Evolutionary conservation across 2,797 vertebrate species (phyloP), one percentile per base, ranked within the genome.

Genomic region (Australoheros facetus): DNA sequence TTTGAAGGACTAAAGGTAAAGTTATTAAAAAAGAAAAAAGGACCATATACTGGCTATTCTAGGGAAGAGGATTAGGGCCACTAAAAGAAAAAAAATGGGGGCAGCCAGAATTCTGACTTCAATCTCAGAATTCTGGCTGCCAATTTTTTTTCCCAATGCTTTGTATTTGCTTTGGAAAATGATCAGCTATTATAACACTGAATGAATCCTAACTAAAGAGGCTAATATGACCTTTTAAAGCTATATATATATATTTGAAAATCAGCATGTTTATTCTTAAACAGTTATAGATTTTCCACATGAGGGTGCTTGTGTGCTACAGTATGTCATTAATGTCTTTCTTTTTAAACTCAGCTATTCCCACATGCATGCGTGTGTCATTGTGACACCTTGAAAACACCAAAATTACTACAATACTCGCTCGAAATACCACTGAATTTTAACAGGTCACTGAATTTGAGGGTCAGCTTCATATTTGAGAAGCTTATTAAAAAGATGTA

Each of bases 331-430:
- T 13, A 16, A 12, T n/a, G 26, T 64, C 13, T 48, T 56, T 6
- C 17, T 16, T 58, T 57, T 53, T 56, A 48, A 17, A 28, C 16
- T 32, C 32, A 71, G 21, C 6, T 2, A 26, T 57, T 58, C 58
- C 54, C 19, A 54, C 21, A 30, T 54, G n/a, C 39, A 37, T 80
- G 39, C 28, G 26, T 39, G 23, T 72, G 53, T 78, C 37, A 37
- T n/a, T 64, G 28, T 39, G 48, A 84, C 59, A 75, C 42, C 42
- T 69, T 51, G 12, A 60, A 79, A 70, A 75, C 42, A 48, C 34
- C 26, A 64, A 82, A 82, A 74, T 71, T 14, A 73, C 73, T 4
- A 39, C 32, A 80, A 79, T 81, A 85, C 51, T 81, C 19, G 3
- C 69, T 75, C 39, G 2, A 57, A 71, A 64, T 6, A 54, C 19